These are phyloP conservation scores for Sabellastarte sp. DNA, from an alignment of 2,888 invertebrate genomes.

Conservation along the genomic window DNA sequence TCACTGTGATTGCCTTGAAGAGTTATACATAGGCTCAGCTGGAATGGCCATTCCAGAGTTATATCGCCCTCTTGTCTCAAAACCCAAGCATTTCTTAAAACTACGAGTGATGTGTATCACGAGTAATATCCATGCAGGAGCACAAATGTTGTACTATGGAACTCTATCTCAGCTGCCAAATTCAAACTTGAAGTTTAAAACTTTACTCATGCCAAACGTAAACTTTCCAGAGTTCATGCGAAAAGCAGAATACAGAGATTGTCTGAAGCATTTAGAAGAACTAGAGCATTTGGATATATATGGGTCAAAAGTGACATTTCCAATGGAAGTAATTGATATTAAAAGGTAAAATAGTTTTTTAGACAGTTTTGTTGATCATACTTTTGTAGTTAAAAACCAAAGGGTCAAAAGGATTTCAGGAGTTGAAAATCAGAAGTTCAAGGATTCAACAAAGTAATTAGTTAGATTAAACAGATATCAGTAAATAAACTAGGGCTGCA, in stretches of 20 bases:
- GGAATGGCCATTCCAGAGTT: constrained; percentile 50
- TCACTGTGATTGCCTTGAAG: constrained; percentile 45
- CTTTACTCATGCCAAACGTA: constrained; percentile 44
- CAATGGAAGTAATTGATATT: neutral
- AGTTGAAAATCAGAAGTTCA: too few species aligned
- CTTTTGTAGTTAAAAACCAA: too few species aligned
- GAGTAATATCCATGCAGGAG: constrained; percentile 50
- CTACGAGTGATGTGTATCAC: constrained; percentile 47
- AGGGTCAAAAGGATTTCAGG: too few species aligned
- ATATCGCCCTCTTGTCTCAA: constrained; percentile 46
- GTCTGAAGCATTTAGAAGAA: constrained; percentile 32
- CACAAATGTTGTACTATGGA: constrained; percentile 53
- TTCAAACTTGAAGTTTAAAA: constrained; percentile 35
- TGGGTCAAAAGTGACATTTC: constrained; percentile 28
- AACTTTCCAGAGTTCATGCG: constrained; percentile 38
- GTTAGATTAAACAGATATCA: too few species aligned
- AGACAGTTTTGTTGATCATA: too few species aligned
- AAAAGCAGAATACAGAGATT: constrained; percentile 36
- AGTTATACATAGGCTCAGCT: constrained; percentile 46
- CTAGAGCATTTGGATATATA: constrained; percentile 37
- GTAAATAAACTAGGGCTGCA: too few species aligned
- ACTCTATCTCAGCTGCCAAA: constrained; percentile 46
- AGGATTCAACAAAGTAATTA: too few species aligned
- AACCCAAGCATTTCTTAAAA: constrained; percentile 39
- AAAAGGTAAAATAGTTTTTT: too few species aligned